Percentiles rank a stretch among this genome's conserved stretches.
phyloP scores from a whole-genome alignment of 2,113 vertebrate species.

The Nothoprocta pentlandii region DNA sequence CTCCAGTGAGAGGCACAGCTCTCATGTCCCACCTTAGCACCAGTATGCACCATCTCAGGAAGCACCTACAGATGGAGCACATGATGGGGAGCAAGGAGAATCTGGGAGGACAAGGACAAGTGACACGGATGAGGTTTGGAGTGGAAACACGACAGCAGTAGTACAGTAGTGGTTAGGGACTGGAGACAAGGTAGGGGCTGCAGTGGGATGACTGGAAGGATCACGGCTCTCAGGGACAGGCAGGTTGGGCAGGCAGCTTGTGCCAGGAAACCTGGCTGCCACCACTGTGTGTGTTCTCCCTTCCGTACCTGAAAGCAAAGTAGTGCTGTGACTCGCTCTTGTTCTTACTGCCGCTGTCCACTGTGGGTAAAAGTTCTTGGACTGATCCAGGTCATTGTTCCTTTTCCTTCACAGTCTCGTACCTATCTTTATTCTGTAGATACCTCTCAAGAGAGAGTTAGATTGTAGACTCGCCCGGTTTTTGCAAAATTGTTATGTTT shows the following conservation, averaged over 20 bases:
- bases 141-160: neutral
- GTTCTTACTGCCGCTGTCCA: neutral
- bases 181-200: neutral
- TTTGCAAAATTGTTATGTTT: neutral
- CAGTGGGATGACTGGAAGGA: neutral
- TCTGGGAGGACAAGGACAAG: too few relatives aligned
- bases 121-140: neutral
- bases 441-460: neutral
- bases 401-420: neutral
- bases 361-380: neutral
- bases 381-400: neutral
- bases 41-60: neutral
- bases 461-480: neutral
- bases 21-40: neutral
- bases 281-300: too few relatives aligned
- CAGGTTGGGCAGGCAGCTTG: too few relatives aligned
- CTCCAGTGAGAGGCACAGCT: accelerated
- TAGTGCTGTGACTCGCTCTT: neutral
- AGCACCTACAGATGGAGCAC: neutral
- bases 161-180: neutral
- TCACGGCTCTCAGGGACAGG: too few relatives aligned
- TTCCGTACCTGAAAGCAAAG: too few relatives aligned
- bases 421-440: neutral
- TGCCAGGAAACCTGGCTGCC: too few relatives aligned
- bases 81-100: neutral